Percentiles rank a stretch among this genome's conserved stretches.
phyloP scores from a whole-genome alignment of 2,113 vertebrate species.

The Bubo blakistoni region DNA sequence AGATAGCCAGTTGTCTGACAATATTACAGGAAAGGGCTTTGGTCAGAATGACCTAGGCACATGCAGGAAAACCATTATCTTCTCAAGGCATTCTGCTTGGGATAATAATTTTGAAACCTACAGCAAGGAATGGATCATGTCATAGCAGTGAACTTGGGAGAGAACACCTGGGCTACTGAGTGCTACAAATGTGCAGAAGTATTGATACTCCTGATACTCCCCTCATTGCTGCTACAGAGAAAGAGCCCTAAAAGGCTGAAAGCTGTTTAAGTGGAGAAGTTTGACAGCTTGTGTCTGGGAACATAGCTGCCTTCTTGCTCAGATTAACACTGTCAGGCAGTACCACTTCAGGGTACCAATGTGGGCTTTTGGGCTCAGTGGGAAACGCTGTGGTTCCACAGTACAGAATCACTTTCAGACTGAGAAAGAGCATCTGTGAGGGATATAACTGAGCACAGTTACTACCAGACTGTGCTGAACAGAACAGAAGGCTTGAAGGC shows the following conservation, averaged over 20 bases:
- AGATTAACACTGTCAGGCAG: not conserved
- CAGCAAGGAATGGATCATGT: not conserved
- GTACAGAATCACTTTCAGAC: not conserved
- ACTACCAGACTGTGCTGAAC: not conserved
- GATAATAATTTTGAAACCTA: not conserved
- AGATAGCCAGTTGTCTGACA: not conserved
- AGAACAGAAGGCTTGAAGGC: not conserved
- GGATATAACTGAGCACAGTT: not conserved
- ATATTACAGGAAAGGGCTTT: not conserved
- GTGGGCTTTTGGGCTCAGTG: not conserved
- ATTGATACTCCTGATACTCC: not conserved
- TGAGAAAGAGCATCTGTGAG: not conserved
- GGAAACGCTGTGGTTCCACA: not conserved
- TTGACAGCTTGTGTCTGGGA: not conserved
- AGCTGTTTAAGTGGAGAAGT: not conserved
- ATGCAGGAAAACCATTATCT: not conserved
- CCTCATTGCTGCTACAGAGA: not conserved
- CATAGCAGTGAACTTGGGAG: not conserved
- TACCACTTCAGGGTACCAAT: not conserved
- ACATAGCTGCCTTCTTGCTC: not conserved
- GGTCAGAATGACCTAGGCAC: constrained; percentile 34
- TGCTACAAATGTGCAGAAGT: not conserved
- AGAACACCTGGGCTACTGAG: not conserved
- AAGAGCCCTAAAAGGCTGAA: not conserved
- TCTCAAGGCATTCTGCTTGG: not conserved